Percentiles rank a stretch among this genome's conserved stretches.
These are phyloP conservation scores for Caenorhabditis auriculariae DNA, from an alignment of 2,888 invertebrate species.

Conservation along the genomic window DNA sequence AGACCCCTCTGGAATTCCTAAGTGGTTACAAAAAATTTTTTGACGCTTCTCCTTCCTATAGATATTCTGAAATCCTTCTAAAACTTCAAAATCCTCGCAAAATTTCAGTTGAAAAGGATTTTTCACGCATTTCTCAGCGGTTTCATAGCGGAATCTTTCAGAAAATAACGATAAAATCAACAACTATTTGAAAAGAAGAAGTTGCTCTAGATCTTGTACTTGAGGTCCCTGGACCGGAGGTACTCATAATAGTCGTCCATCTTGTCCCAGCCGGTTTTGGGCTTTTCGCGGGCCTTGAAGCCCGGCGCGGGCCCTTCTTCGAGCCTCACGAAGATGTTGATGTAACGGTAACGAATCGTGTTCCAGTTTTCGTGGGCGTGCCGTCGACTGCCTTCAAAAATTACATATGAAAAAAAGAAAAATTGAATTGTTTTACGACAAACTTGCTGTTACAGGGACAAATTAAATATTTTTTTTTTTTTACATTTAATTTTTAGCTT, in stretches of 20 bases:
- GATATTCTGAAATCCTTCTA: too few species aligned
- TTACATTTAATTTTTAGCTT: background rate
- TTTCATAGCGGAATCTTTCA: too few species aligned
- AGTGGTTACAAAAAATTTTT: too few species aligned
- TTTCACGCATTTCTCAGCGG: too few species aligned
- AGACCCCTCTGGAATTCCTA: too few species aligned
- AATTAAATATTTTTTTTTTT: too few species aligned
- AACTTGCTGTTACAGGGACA: too few species aligned
- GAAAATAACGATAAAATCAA: too few species aligned
- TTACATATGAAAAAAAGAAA: background rate
- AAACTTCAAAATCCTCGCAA: too few species aligned
- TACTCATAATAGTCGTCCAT: constrained; percentile 58
- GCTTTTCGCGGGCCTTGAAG: constrained; percentile 15
- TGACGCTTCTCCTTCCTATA: too few species aligned
- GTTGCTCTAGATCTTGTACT: constrained; percentile 47
- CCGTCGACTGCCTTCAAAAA: constrained; percentile 41
- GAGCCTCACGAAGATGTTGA: constrained; percentile 58
- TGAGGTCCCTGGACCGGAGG: constrained; percentile 49
- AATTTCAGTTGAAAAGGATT: too few species aligned
- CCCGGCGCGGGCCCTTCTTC: constrained; percentile 45
- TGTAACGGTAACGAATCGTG: constrained; percentile 56
- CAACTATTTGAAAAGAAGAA: background rate
- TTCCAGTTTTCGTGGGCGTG: constrained; percentile 60
- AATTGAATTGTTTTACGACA: background rate
- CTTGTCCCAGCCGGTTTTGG: constrained; percentile 52